Base-by-base conservation (phyloP, 1,140 invertebrate genomes). In the Neodiprion virginianus region DNA sequence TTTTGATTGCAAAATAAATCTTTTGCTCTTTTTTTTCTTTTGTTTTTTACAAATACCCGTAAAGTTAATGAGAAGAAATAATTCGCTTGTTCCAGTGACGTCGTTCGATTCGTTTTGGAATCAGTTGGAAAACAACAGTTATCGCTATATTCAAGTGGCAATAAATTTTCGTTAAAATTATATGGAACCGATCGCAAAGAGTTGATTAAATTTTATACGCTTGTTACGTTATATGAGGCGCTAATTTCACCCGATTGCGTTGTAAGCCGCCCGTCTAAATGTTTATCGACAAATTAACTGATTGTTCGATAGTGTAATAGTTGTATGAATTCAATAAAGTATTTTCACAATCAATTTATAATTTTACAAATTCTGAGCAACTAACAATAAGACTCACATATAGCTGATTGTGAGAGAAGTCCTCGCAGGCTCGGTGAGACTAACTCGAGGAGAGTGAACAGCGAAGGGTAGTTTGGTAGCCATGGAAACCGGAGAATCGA, bases 401-500 rank as follows among this genome's bases (percentile, higher is more conserved):
- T 40, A 40, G 28, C 28, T 40, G 1, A 40, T 17, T 61, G 53
- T 61, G 53, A 12, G 5, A 61, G 53, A 61, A 61, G 3, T 61
- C 53, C n/a, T 12, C 53, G 11, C 53, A 11, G 11, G 53, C 53
- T 61, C 53, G 11, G n/a, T 14, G 53, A 61, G 4, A 61, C 53
- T 61, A 17, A 40, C 1, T 40, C 53, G 53, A 61, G 53, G n/a
- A 61, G 53, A 61, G 11, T 72, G 61, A 70, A 76, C 73, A 74
- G 48, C 69, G 61, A 73, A 75, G 77, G 77, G 75, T 77, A 72
- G 72, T 74, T 68, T 67, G 74, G 73, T 79, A 23, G 65, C 78
- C 78, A 75, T 74, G 76, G 76, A 61, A 79, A 79, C 78, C 68
- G 53, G 69, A 77, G 78, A 74, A 76, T 79, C 71, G 74, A 72